A percentile compares a stretch with the other conserved stretches of the same genome.
Evolutionary conservation across 2,797 vertebrate species (phyloP).

Genomic region (Eulemur mongoz): DNA sequence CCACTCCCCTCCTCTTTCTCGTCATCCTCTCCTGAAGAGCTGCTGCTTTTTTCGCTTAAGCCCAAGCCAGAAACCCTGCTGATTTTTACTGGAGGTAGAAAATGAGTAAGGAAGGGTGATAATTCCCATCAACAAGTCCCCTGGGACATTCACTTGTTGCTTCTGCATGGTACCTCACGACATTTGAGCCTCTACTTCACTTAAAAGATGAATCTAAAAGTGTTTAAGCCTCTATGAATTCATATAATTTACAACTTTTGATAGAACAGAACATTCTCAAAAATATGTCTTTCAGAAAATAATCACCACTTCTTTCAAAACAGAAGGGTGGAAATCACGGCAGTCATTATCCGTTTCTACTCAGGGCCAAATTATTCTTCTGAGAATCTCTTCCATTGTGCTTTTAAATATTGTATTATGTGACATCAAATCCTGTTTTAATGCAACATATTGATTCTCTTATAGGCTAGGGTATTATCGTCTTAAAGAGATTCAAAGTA

Average conservation of each 20-base stretch:
- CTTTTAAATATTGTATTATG: conserved; percentile 63
- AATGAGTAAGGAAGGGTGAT: conserved; percentile 46
- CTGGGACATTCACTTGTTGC: conserved; percentile 47
- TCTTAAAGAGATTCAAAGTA: conserved; percentile 72
- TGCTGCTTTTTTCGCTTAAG: conserved; percentile 12
- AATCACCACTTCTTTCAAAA: conserved; percentile 39
- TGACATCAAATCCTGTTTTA: conserved; percentile 67
- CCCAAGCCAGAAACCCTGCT: conserved; percentile 57
- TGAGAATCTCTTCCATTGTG: conserved; percentile 47
- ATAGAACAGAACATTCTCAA: conserved; percentile 32
- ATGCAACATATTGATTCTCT: conserved; percentile 66
- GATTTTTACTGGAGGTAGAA: conserved; percentile 55
- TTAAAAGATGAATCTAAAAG: conserved; percentile 24
- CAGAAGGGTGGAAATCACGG: conserved; percentile 4
- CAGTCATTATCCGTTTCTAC: conserved; percentile 10
- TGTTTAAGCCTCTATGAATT: background rate
- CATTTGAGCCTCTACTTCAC: background rate
- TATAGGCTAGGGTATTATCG: conserved; percentile 41
- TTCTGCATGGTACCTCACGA: background rate
- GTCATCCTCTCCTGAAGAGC: background rate
- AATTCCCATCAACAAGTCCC: conserved; percentile 43
- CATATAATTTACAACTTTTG: conserved; percentile 16
- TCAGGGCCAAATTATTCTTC: conserved; percentile 43
- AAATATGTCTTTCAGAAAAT: background rate
- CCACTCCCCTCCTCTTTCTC: background rate